Evolutionary conservation across 1,140 invertebrate species (phyloP), one percentile per base, ranked within the genome.

Genomic region (Macrocentrus cingulum): DNA sequence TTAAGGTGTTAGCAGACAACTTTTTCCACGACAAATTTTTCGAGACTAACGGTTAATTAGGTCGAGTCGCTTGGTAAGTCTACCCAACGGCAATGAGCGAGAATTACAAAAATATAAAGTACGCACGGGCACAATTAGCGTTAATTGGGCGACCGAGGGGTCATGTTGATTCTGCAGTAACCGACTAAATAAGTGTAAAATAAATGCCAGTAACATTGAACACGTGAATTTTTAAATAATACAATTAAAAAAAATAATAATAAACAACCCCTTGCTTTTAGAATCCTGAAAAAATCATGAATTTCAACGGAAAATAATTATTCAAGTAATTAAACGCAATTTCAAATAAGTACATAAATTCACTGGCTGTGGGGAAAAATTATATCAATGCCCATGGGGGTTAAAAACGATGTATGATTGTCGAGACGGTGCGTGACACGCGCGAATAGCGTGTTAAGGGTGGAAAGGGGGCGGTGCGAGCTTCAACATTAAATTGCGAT

Each of bases 361-460:
- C n/a, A n/a, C n/a, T n/a, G n/a, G n/a, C n/a, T n/a, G n/a, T n/a
- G n/a, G n/a, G n/a, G n/a, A 39, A 39, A 39, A 39, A 39, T 15
- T 15, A 39, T 39, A 39, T 39, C 7, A 39, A 8, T 4, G 13
- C 15, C 13, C 4, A n/a, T 9, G 36, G 19, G 1, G 37, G 13
- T 19, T 37, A 20, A 36, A 51, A 25, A 16, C 18, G 46, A 49
- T 34, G 36, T 18, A 51, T 36, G 37, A 32, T 25, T 48, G 9
- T 25, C 19, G 32, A n/a, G 29, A n/a, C 37, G 8, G 49, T 51
- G 25, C 49, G 49, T 51, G 49, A 51, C 36, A 39, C 32, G 25
- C 25, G 16, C 29, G 18, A 16, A 18, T 51, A 34, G 49, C 49
- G 49, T 51, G 49, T 51, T 51, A 51, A 51, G 49, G 49, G 16